These are phyloP conservation scores for Diabrotica undecimpunctata DNA, from an alignment of 1,140 invertebrate genomes.

Conservation along the genomic window DNA sequence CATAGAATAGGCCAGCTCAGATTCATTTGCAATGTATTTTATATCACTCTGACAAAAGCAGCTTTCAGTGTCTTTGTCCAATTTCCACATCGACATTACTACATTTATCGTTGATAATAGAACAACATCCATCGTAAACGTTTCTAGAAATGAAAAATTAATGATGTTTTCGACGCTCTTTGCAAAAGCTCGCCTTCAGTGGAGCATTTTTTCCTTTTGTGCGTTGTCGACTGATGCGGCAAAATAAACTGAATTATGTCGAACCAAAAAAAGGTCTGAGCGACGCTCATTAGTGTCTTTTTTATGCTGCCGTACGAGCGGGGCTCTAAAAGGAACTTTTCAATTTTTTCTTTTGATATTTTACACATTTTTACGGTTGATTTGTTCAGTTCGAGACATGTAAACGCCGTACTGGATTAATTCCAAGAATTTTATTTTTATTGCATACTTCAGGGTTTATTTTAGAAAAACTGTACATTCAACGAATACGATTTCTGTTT, in stretches of 20 bases:
- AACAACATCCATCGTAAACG: neutral
- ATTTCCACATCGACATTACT: conserved; percentile 2
- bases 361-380: conserved; percentile 1
- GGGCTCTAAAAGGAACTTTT: neutral
- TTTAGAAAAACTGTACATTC: too few relatives aligned
- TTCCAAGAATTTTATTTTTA: too few relatives aligned
- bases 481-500: too few relatives aligned
- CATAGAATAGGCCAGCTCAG: too few relatives aligned
- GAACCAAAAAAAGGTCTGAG: neutral
- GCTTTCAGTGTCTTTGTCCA: neutral
- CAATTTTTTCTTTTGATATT: neutral
- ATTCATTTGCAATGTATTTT: too few relatives aligned
- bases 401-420: neutral
- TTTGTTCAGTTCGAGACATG: neutral
- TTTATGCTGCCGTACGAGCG: neutral
- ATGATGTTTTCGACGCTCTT: neutral
- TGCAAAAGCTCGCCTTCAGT: neutral
- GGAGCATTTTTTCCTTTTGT: neutral
- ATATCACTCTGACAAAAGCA: neutral
- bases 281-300: neutral
- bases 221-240: neutral
- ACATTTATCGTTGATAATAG: conserved; percentile 1
- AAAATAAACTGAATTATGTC: conserved; percentile 3
- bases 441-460: too few relatives aligned
- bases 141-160: conserved; percentile 1